Conservation (phyloP, 92 coral and sea anemone species). For the Paragorgia papillata region DNA sequence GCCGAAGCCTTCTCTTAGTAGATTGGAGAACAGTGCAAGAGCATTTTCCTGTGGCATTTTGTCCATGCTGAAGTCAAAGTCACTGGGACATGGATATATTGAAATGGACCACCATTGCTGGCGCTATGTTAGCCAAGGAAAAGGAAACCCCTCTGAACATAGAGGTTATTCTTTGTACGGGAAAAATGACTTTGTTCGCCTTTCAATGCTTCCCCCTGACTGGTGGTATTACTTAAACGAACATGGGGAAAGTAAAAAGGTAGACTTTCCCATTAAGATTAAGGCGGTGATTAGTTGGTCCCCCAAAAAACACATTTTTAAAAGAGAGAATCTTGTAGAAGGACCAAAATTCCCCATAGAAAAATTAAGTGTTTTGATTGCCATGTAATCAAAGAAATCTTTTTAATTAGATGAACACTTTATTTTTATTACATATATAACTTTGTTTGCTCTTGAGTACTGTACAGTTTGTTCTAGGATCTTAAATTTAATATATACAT, state of each 20-base stretch:
- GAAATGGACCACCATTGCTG: not conserved
- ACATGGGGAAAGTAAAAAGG: slow-evolving; percentile 19
- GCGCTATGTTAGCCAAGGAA: slow-evolving; percentile 14
- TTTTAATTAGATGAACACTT: too few relatives aligned
- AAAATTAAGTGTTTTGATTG: not conserved
- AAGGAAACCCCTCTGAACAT: slow-evolving; percentile 11
- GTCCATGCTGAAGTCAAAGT: not conserved
- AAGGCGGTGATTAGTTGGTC: slow-evolving; percentile 13
- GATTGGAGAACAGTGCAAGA: not conserved
- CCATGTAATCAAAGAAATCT: not conserved
- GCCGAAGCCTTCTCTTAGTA: not conserved
- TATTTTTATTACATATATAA: too few relatives aligned
- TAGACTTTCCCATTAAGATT: slow-evolving; percentile 24
- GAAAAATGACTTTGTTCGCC: not conserved
- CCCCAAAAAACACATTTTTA: not conserved
- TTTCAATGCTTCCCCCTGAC: slow-evolving; percentile 7
- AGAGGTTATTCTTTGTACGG: not conserved
- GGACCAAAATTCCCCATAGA: slow-evolving; percentile 12
- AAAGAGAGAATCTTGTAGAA: not conserved
- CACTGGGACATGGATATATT: not conserved
- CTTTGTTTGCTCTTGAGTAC: too few relatives aligned
- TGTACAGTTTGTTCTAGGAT: too few relatives aligned
- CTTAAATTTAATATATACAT: too few relatives aligned
- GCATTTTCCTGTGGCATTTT: not conserved
- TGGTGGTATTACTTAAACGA: slow-evolving; percentile 14